Conservation (phyloP, 37 sponge, comb jelly and placozoan genomes). For the Mnemiopsis leidyi region DNA sequence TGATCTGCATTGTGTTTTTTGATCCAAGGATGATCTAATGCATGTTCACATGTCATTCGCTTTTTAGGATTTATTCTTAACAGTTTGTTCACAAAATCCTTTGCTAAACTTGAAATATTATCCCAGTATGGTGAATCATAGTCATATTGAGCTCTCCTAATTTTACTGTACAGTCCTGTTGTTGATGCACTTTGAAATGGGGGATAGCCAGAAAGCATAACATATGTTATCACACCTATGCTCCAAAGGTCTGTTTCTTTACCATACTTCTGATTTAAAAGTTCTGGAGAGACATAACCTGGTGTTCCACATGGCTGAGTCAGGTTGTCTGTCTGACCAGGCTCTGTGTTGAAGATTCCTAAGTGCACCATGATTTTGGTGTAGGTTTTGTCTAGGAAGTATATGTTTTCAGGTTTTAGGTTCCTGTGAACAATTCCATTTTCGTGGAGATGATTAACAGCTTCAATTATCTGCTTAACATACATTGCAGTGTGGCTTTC, state of each 20-base stretch:
- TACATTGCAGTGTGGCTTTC: background rate
- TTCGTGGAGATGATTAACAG: background rate
- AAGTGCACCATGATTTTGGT: background rate
- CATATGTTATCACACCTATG: background rate
- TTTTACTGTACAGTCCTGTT: slow-evolving; percentile 78
- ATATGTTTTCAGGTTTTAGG: background rate
- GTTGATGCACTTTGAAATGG: slow-evolving; percentile 87
- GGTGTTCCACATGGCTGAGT: background rate
- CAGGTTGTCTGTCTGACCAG: background rate
- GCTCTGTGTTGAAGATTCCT: background rate
- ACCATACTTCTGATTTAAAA: background rate
- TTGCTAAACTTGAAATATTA: slow-evolving; percentile 73
- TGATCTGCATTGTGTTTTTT: background rate
- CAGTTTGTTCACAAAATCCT: slow-evolving; percentile 83
- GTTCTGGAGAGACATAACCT: background rate
- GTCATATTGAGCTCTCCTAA: slow-evolving; percentile 77
- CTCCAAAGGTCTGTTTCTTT: background rate
- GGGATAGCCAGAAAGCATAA: slow-evolving; percentile 86
- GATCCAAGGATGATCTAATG: slow-evolving; percentile 33
- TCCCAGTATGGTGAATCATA: slow-evolving; percentile 88
- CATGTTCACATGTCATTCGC: background rate
- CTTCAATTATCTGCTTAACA: background rate
- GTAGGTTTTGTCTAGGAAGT: background rate
- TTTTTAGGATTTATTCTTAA: slow-evolving; percentile 71
- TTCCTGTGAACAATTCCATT: slow-evolving; percentile 12